phyloP scores from a whole-genome alignment of 2,888 invertebrate species.

The Tipula helvola region DNA sequence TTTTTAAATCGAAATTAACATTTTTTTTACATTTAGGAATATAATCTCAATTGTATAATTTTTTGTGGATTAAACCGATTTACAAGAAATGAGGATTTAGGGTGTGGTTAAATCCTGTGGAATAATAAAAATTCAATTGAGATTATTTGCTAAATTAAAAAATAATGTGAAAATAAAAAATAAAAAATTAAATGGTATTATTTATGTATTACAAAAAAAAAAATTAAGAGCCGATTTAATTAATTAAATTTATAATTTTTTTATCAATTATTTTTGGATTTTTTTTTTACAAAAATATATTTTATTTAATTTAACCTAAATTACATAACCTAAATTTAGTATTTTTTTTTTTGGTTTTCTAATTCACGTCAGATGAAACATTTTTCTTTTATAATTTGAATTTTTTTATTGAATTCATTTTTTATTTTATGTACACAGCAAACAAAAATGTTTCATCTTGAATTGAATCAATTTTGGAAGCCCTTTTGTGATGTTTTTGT shows the following conservation, averaged over 20 bases:
- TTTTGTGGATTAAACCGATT: not conserved
- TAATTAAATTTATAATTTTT: not conserved
- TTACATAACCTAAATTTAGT: not conserved
- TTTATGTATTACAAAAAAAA: not conserved
- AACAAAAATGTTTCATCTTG: not conserved
- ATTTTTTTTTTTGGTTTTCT: not conserved
- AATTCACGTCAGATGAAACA: not conserved
- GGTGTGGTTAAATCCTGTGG: not conserved
- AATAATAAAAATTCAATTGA: not conserved
- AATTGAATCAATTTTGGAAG: constrained; percentile 4
- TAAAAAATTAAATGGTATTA: not conserved
- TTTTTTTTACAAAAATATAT: not conserved
- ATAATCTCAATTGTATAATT: not conserved
- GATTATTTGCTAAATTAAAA: not conserved
- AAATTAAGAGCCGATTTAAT: not conserved
- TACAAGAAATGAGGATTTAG: not conserved
- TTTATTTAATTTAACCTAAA: not conserved
- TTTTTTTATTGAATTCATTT: not conserved
- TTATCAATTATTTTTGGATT: not conserved
- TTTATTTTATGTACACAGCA: not conserved
- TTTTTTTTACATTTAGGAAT: not conserved
- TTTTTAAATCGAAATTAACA: not conserved
- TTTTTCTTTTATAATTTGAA: not conserved
- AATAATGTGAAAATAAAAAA: not conserved
- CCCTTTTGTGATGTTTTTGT: not conserved